A percentile compares a stretch with the other conserved stretches of the same genome.
These are phyloP conservation scores for Lordiphosa fenestrarum DNA, from an alignment of 2,888 invertebrate species.

Conservation along the genomic window DNA sequence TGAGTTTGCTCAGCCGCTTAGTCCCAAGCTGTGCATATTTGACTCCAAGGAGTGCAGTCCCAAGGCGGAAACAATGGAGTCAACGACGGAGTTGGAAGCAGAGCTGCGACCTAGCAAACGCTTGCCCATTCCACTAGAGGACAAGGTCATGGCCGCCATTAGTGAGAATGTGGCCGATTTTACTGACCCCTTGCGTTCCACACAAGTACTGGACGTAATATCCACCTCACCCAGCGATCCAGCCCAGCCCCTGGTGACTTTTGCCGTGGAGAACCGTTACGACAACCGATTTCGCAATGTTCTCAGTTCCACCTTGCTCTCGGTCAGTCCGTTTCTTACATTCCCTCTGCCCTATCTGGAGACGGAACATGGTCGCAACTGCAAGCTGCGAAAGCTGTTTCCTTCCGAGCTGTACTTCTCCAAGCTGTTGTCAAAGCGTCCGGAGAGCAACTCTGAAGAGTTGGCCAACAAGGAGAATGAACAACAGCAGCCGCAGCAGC, in stretches of 20 bases:
- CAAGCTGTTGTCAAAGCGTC: slow-evolving; percentile 81
- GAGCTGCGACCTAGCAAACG: slow-evolving; percentile 57
- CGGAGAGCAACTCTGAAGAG: slow-evolving; percentile 65
- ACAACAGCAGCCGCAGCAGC: slow-evolving; percentile 51
- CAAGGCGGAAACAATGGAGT: slow-evolving; percentile 51
- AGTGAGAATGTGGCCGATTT: slow-evolving; percentile 83
- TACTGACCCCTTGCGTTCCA: slow-evolving; percentile 89
- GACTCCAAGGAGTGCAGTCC: slow-evolving; percentile 80
- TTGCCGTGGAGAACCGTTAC: slow-evolving; percentile 82
- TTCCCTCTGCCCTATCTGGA: slow-evolving; percentile 93
- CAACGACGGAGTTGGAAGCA: slow-evolving; percentile 46
- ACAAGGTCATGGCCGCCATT: slow-evolving; percentile 82
- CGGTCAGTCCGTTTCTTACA: slow-evolving; percentile 92
- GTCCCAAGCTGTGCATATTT: slow-evolving; percentile 82
- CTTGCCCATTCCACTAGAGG: slow-evolving; percentile 67
- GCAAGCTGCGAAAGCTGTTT: slow-evolving; percentile 87
- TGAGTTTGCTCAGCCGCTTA: slow-evolving; percentile 89
- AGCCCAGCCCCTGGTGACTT: slow-evolving; percentile 64
- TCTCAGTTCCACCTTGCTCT: slow-evolving; percentile 87
- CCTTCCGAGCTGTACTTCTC: slow-evolving; percentile 88
- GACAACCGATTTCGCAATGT: slow-evolving; percentile 88
- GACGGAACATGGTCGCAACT: slow-evolving; percentile 90
- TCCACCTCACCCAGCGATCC: slow-evolving; percentile 79
- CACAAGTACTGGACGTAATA: slow-evolving; percentile 64
- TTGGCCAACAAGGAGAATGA: slow-evolving; percentile 44